phyloP scores from a whole-genome alignment of 1,140 invertebrate genomes.

The Aphelenchoides avenae region DNA sequence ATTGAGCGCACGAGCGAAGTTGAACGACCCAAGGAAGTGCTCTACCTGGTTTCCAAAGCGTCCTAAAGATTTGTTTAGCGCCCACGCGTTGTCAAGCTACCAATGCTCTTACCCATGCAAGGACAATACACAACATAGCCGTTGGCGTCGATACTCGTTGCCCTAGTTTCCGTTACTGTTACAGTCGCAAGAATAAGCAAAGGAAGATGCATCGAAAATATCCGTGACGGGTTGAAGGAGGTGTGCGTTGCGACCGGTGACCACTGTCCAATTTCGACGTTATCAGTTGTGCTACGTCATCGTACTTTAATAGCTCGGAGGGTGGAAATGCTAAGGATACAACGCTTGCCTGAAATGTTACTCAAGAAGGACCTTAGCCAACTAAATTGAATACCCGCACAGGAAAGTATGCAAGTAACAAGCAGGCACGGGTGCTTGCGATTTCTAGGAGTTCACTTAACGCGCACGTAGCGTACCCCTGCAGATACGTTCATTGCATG shows the following conservation, averaged over 20 bases:
- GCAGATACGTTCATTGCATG: too few relatives aligned
- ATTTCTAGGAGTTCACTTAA: too few relatives aligned
- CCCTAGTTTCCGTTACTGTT: too few relatives aligned
- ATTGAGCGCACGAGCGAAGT: constrained; percentile 41
- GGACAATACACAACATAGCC: constrained; percentile 83
- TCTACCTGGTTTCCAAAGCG: constrained; percentile 55
- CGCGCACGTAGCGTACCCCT: too few relatives aligned
- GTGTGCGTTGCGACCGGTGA: not conserved
- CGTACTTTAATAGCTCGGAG: not conserved
- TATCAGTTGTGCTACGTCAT: not conserved
- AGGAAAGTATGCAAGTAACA: too few relatives aligned
- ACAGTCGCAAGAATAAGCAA: too few relatives aligned
- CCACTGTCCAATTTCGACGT: not conserved
- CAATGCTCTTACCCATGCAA: constrained; percentile 68
- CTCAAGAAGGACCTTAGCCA: too few relatives aligned
- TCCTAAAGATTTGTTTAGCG: constrained; percentile 61
- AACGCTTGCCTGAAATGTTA: too few relatives aligned
- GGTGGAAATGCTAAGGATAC: too few relatives aligned
- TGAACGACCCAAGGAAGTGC: constrained; percentile 44
- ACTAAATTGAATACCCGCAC: too few relatives aligned
- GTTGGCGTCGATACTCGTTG: constrained; percentile 51
- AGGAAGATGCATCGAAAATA: too few relatives aligned
- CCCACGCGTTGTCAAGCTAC: not conserved
- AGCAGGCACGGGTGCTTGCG: too few relatives aligned
- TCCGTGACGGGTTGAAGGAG: constrained; percentile 53